phyloP scores from a whole-genome alignment of 2,113 vertebrate species.

The Vanacampus margaritifer region DNA sequence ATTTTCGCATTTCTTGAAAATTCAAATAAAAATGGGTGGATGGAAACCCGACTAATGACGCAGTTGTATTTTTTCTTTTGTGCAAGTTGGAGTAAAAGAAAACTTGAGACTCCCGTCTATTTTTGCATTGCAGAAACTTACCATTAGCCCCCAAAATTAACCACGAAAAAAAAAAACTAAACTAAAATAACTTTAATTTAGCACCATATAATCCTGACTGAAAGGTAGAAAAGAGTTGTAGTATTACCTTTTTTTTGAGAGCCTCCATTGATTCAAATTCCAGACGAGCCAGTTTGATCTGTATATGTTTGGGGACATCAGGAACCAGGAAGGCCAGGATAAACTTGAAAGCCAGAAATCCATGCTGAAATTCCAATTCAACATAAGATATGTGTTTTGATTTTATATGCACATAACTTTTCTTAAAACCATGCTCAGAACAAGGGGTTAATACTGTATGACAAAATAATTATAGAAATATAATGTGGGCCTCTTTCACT shows the following conservation, averaged over 20 bases:
- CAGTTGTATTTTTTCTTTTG: too few relatives aligned
- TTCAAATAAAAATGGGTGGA: too few relatives aligned
- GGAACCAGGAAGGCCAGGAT: slow-evolving; percentile 3
- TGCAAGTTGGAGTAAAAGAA: too few relatives aligned
- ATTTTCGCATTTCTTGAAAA: too few relatives aligned
- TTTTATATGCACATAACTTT: background rate
- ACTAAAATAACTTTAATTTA: too few relatives aligned
- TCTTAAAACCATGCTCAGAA: background rate
- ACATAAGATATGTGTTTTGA: background rate
- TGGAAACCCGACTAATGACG: too few relatives aligned
- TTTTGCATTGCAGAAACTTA: too few relatives aligned
- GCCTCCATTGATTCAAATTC: slow-evolving; percentile 9
- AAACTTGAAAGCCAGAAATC: slow-evolving; percentile 8
- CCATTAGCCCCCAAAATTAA: too few relatives aligned
- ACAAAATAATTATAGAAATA: background rate
- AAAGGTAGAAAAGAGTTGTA: background rate
- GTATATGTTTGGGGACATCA: slow-evolving; percentile 4
- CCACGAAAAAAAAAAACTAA: too few relatives aligned
- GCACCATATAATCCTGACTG: background rate
- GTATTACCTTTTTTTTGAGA: slow-evolving; percentile 6
- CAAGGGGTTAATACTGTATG: background rate
- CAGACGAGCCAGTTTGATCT: slow-evolving; percentile 5
- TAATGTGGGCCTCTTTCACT: too few relatives aligned
- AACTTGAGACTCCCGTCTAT: too few relatives aligned
- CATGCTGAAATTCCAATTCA: background rate